Evolutionary conservation across 2,888 invertebrate species (phyloP), one percentile per base, ranked within the genome.

Genomic region (Caenorhabditis parvicauda): DNA sequence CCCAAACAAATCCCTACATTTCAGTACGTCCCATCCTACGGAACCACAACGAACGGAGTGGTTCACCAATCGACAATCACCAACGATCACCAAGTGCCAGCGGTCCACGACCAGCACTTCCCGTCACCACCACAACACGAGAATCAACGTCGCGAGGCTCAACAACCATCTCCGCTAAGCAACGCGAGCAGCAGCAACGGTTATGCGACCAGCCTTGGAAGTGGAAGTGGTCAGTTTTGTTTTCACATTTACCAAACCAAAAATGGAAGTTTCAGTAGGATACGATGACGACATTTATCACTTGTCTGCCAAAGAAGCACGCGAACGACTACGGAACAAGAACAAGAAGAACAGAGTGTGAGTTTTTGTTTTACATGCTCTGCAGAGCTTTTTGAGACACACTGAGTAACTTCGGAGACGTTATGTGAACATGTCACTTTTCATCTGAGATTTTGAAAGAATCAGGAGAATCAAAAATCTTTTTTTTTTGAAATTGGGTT

Each of bases 271-370:
- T 54, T 24, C 54, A 54, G 55, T 60, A 35, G 55, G 59, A 48
- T 54, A 59, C 27, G 70, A 64, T 41, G 51, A 63, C 21, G 77
- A 76, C 55, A 79, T 79, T 55, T 79, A 76, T 64, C 65, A 65
- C 37, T 61, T 79, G 60, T 75, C 72, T 45, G 79, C 79, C 17
- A 73, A 74, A 44, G 76, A 79, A 50, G 79, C 79, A 6, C 76
- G 76, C 17, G 74, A 72, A 46, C 66, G 67, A 44, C 64, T 75
- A 17, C 70, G 71, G n/a, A 65, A 60, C 24, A 69, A 72, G 53
- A 62, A 67, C 24, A 54, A 75, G 22, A 70, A 71, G 56, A 58
- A 58, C 17, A 60, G 52, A 17, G 27, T 62, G 58, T 62, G 35
- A 62, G 54, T 54, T 28, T 7, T 45, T n/a, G 5, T 9, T 32